phyloP scores from a whole-genome alignment of 2,888 invertebrate species.

The Drosophila mulleri region DNA sequence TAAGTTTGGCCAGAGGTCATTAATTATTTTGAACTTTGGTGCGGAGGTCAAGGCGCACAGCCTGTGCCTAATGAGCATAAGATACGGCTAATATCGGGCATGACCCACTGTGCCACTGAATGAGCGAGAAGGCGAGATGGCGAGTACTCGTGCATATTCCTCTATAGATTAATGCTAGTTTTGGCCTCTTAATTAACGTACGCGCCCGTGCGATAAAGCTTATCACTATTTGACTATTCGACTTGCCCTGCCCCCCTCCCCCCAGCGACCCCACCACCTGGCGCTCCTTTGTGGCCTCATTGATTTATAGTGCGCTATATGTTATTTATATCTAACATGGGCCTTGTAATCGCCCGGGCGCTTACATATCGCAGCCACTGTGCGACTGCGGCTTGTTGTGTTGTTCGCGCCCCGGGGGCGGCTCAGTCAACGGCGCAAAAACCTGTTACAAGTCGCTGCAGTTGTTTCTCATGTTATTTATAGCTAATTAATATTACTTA shows the following conservation, averaged over 20 bases:
- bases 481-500: constrained; percentile 79
- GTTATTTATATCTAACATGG: constrained; percentile 71
- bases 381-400: constrained; percentile 30
- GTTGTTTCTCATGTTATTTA: constrained; percentile 74
- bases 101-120: constrained; percentile 9
- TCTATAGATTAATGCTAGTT: constrained; percentile 71
- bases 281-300: constrained; percentile 34
- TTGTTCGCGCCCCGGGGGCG: constrained; percentile 58
- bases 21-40: constrained; percentile 83
- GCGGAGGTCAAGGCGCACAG: constrained; percentile 72
- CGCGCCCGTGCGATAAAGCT: constrained; percentile 77
- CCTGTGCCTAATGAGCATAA: constrained; percentile 79
- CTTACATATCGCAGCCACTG: constrained; percentile 63
- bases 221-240: constrained; percentile 48
- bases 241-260: background rate
- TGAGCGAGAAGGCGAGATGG: too few species aligned
- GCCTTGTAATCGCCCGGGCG: constrained; percentile 64
- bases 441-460: constrained; percentile 63
- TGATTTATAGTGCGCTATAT: constrained; percentile 74
- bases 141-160: constrained; percentile 50
- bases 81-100: constrained; percentile 49
- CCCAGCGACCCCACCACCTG: background rate
- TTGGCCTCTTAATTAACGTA: constrained; percentile 68
- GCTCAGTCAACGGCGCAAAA: constrained; percentile 48
- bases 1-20: constrained; percentile 82